Evolutionary conservation across 2,797 vertebrate genomes (phyloP).

Genomic region (Ctenosaura bakeri): DNA sequence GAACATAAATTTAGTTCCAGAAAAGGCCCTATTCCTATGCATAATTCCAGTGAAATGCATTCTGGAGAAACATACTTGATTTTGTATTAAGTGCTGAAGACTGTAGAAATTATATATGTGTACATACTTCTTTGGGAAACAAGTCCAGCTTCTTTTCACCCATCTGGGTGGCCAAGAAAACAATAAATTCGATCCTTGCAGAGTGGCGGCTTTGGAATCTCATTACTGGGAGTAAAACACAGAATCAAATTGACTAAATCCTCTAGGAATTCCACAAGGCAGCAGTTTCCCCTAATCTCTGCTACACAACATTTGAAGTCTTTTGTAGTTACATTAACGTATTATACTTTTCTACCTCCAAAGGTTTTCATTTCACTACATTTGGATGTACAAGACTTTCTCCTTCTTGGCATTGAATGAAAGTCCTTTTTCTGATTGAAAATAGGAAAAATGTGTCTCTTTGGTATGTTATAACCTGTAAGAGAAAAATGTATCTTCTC

Average conservation of each 20-base stretch:
- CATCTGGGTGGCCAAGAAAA: conserved; percentile 68
- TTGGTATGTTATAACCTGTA: background rate
- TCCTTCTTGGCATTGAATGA: background rate
- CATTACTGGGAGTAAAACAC: conserved; percentile 64
- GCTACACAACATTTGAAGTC: conserved; percentile 35
- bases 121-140: conserved; percentile 37
- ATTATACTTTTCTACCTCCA: background rate
- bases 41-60: background rate
- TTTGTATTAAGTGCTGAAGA: conserved; percentile 35
- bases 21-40: conserved; percentile 10
- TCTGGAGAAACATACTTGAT: background rate
- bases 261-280: conserved; percentile 68
- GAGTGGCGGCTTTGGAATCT: conserved; percentile 70
- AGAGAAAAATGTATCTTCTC: background rate
- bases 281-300: conserved; percentile 50
- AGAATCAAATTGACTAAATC: conserved; percentile 78
- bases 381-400: conserved; percentile 16
- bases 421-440: conserved; percentile 23
- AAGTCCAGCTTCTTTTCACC: conserved; percentile 46
- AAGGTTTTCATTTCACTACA: conserved; percentile 9
- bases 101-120: background rate
- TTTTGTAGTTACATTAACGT: conserved; percentile 46
- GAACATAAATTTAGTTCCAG: background rate
- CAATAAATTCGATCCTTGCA: conserved; percentile 69
- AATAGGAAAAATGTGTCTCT: conserved; percentile 9